phyloP scores from a whole-genome alignment of 2,888 invertebrate genomes.

The Taenaris catops region DNA sequence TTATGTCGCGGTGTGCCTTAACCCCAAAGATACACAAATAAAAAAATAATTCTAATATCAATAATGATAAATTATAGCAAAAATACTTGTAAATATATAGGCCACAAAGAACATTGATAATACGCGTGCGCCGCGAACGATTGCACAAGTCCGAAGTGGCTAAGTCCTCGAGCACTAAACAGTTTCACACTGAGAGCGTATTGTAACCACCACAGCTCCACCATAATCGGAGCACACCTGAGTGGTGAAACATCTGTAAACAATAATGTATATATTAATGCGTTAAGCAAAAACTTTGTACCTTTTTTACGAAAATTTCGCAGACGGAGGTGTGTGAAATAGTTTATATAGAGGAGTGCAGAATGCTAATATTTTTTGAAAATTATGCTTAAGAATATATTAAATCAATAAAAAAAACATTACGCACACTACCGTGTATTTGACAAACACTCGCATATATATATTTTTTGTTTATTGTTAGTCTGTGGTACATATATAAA shows the following conservation, averaged over 20 bases:
- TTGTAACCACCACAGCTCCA: conserved; percentile 1
- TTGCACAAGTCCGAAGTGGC: conserved; percentile 23
- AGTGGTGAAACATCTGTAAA: conserved; percentile 6
- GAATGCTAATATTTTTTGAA: too few species aligned
- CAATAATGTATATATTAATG: too few species aligned
- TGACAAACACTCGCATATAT: too few species aligned
- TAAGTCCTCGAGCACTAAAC: conserved; percentile 14
- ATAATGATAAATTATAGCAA: conserved; percentile 72
- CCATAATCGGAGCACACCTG: conserved; percentile 1
- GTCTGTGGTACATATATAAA: too few species aligned
- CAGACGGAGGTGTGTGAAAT: too few species aligned
- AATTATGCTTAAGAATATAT: too few species aligned
- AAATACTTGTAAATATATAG: conserved; percentile 66
- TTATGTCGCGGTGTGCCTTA: conserved; percentile 1
- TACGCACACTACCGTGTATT: too few species aligned
- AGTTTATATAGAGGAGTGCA: too few species aligned
- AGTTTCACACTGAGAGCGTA: conserved; percentile 5
- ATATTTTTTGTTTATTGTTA: too few species aligned
- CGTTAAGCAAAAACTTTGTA: too few species aligned
- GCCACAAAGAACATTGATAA: conserved; percentile 30
- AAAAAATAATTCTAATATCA: conserved; percentile 64
- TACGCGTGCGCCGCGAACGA: conserved; percentile 18
- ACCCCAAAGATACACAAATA: conserved; percentile 34
- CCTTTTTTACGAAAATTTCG: too few species aligned
- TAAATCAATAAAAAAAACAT: too few species aligned